A percentile compares a stretch with the other conserved stretches of the same genome.
These are phyloP conservation scores for Bambusicola thoracicus DNA, from an alignment of 2,113 vertebrate genomes.

Conservation along the genomic window DNA sequence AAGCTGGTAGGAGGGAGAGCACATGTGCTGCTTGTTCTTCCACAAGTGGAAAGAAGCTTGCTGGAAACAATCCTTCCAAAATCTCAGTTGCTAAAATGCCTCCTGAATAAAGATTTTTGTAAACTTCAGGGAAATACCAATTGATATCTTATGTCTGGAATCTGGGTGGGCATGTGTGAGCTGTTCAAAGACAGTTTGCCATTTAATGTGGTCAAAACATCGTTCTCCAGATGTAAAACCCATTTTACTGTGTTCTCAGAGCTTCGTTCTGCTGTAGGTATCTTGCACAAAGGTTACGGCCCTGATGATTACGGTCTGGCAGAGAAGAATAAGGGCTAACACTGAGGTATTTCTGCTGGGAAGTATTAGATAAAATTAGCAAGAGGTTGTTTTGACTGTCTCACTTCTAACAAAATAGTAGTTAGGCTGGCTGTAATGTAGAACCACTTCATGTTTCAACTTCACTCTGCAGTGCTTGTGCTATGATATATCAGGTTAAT, in stretches of 20 bases:
- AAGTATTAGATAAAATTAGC: slow-evolving; percentile 19
- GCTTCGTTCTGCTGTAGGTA: neutral
- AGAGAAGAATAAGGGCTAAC: neutral
- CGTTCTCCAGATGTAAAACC: neutral
- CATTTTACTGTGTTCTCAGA: neutral
- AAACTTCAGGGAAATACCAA: neutral
- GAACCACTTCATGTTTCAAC: slow-evolving; percentile 20
- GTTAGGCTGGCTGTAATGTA: slow-evolving; percentile 49
- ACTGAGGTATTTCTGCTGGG: neutral
- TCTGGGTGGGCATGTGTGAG: neutral
- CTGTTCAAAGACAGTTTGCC: neutral
- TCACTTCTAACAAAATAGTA: slow-evolving; percentile 39
- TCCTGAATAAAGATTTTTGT: neutral
- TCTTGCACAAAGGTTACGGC: neutral
- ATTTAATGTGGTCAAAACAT: neutral
- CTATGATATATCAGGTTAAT: slow-evolving; percentile 1
- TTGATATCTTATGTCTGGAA: neutral
- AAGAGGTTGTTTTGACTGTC: slow-evolving; percentile 38
- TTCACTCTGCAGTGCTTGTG: neutral
- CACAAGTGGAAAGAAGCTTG: neutral
- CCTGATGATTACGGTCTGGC: neutral
- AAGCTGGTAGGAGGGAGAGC: neutral
- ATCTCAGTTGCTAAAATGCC: neutral
- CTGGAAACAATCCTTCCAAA: neutral
- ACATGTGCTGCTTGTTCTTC: neutral